These are phyloP conservation scores for Eulemur rubriventer DNA, from an alignment of 2,797 vertebrate species.

Conservation along the genomic window DNA sequence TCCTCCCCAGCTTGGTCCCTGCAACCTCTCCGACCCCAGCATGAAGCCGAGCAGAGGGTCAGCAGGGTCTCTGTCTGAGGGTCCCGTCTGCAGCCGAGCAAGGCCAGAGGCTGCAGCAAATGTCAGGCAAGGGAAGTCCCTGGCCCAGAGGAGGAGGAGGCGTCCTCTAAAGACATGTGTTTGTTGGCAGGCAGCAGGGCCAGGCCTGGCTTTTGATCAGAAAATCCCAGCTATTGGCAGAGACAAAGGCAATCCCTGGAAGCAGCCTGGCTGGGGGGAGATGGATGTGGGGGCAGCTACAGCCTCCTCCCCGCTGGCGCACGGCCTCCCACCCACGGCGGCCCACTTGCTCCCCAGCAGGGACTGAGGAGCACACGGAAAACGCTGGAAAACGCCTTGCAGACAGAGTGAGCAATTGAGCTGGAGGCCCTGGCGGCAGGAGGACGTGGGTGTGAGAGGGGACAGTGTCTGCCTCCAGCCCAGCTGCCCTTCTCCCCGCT, in stretches of 20 bases:
- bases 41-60: background rate
- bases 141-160: background rate
- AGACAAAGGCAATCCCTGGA: slow-evolving; percentile 13
- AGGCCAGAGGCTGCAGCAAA: background rate
- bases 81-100: background rate
- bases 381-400: slow-evolving; percentile 37
- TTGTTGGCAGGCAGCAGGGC: slow-evolving; percentile 31
- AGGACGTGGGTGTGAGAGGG: background rate
- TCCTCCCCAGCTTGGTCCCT: background rate
- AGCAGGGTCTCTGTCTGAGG: background rate
- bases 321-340: background rate
- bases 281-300: background rate
- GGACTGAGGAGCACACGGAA: background rate
- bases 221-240: slow-evolving; percentile 55
- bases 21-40: rapidly evolving
- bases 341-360: background rate
- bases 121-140: background rate
- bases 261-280: background rate
- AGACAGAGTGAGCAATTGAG: background rate
- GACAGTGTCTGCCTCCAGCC: background rate
- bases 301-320: background rate
- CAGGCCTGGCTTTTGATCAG: slow-evolving; percentile 54
- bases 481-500: background rate
- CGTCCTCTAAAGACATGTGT: background rate
- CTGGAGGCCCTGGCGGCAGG: background rate